Conservation (phyloP, 2,797 vertebrate species). For the Bradypodion ventrale region DNA sequence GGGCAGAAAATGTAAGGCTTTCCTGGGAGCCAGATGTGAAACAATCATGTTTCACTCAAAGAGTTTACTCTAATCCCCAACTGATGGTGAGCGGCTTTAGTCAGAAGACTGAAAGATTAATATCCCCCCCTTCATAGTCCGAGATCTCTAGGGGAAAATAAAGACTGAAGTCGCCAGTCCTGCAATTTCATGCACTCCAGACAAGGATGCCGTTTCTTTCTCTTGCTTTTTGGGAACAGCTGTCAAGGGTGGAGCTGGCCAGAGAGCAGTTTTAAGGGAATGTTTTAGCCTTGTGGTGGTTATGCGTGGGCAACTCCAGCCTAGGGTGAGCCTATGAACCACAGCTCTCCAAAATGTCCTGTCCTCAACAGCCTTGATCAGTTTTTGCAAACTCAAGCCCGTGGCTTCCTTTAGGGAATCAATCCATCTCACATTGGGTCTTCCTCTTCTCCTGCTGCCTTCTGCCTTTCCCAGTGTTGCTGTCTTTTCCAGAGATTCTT, state of each 20-base stretch:
- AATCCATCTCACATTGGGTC: no score
- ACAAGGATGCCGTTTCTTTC: background rate
- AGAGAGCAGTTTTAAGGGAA: background rate
- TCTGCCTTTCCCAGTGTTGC: no score
- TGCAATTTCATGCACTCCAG: background rate
- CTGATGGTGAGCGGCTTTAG: background rate
- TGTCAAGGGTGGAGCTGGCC: background rate
- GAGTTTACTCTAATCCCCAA: background rate
- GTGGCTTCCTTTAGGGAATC: no score
- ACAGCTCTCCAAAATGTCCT: no score
- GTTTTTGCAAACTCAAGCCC: no score
- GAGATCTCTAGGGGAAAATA: background rate
- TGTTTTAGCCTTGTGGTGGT: background rate
- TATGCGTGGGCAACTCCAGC: no score
- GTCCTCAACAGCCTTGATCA: no score
- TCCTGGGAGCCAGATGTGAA: slow-evolving; percentile 5
- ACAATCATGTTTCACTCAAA: background rate
- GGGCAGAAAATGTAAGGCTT: background rate
- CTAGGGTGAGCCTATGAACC: no score
- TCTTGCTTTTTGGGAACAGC: background rate
- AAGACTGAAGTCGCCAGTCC: background rate
- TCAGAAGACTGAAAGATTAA: background rate
- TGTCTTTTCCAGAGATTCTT: no score
- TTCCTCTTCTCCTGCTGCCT: no score
- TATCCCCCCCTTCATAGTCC: no score